Base-by-base conservation (phyloP, 2,888 invertebrate species). In the Orgyia antiqua region DNA sequence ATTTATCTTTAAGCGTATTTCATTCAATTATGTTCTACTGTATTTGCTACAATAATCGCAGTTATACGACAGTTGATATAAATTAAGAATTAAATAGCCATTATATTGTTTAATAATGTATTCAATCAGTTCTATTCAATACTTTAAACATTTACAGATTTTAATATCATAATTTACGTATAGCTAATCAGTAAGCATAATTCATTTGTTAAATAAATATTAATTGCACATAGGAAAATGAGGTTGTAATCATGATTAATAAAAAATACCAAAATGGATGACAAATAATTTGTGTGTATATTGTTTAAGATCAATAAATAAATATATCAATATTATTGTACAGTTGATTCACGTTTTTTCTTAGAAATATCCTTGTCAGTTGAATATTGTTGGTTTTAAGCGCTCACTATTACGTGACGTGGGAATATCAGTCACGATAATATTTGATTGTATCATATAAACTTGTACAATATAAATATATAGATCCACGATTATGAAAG, bases 401-500 rank as follows among this genome's bases (percentile, higher is more conserved):
- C 59, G 61, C 61, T 72, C 74, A 68, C 59, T 51, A 44, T 48
- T 48, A 58, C 39, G 71, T 71, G 72, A 58, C 69, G 55, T 53
- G 54, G 50, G 57, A 56, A 60, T 65, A 60, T 62, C 62, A 58
- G 74, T 72, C 82, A 75, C 75, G 35, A 63, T 73, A 67, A 73
- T 69, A 65, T 70, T 69, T 74, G 73, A 78, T 68, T 84, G 83
- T 83, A 83, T 77, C 72, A 83, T 83, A 82, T 79, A 76, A 20
- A 83, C 78, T 80, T 86, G 84, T 86, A 84, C 84, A 80, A 84
- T 86, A 86, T 83, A 80, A 82, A 86, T 83, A 87, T 86, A 87
- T 86, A 87, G 87, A 87, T 84, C 83, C 87, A 87, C 87, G 80
- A 87, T 87, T 87, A 87, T 86, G 75, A 87, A 86, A 87, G 78